Evolutionary conservation across 2,888 invertebrate species (phyloP), one percentile per base, ranked within the genome.

Genomic region (Caenorhabditis virilis): DNA sequence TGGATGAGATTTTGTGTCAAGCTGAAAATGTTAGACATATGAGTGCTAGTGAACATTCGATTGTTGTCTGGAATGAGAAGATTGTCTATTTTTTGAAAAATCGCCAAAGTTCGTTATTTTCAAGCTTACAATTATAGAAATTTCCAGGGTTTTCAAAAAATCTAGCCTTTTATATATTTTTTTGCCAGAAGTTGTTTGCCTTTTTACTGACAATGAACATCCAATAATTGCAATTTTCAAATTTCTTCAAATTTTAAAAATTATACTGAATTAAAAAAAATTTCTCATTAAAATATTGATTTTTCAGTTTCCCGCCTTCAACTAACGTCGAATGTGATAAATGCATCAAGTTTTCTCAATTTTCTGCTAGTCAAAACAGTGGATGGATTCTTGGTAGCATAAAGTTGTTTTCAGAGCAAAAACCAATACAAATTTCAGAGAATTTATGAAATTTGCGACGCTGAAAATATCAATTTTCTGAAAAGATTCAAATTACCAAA

Each of bases 341-440:
- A 52, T 18, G 47, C 50, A 1, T 20, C 22, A 5, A 30, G 33
- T 15, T 23, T 39, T 5, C 2, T 16, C 6, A 27, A 20, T 2
- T 54, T 36, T n/a, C 45, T 59, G 6, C n/a, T 43, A 1, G 35
- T 59, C 5, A 64, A 58, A 38, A 42, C 45, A 22, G 45, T 59
- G 16, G 64, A 64, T 43, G 59, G 59, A 25, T 39, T 36, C n/a
- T 45, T 51, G 16, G 63, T 62, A 45, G 46, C 20, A 22, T 51
- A 15, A 16, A 13, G 11, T 18, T 13, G 16, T 33, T 33, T 47
- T 47, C 13, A 33, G n/a, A 25, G n/a, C 33, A 23, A 38, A 49
- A 11, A 36, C 4, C n/a, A 5, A 46, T 30, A 20, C 13, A 18
- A 2, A 25, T 46, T 55, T 25, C 62, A 59, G 58, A 25, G 42